Evolutionary conservation across 2,888 invertebrate genomes (phyloP).

Genomic region (Epirrhoe alternata): DNA sequence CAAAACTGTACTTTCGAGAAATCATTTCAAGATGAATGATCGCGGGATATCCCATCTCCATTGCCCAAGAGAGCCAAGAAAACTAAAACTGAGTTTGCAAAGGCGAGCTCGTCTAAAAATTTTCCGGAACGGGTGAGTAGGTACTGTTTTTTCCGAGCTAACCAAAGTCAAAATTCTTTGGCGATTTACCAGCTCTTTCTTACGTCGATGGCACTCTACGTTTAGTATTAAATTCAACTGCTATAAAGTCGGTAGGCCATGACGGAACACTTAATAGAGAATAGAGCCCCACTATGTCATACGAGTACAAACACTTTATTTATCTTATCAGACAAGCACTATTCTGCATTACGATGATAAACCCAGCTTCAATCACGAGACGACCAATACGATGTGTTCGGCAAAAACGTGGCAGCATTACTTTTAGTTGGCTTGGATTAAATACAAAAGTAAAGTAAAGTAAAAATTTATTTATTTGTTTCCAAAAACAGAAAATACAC

Average conservation of each 20-base stretch:
- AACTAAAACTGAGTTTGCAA: conserved; percentile 6
- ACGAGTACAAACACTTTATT: not conserved
- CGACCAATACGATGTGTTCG: conserved; percentile 33
- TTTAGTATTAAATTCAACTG: too few relatives aligned
- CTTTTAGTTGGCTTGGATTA: too few relatives aligned
- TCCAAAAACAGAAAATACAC: too few relatives aligned
- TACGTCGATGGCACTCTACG: too few relatives aligned
- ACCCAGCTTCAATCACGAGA: not conserved
- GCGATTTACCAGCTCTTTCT: too few relatives aligned
- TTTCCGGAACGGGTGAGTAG: conserved; percentile 13
- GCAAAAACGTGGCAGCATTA: conserved; percentile 31
- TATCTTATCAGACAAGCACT: conserved; percentile 15
- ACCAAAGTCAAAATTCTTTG: too few relatives aligned
- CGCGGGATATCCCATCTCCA: conserved; percentile 5
- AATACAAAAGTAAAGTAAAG: too few relatives aligned
- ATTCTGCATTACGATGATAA: not conserved
- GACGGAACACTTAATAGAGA: too few relatives aligned
- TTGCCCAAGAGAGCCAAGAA: conserved; percentile 2
- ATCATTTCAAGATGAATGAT: conserved; percentile 1
- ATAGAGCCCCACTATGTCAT: too few relatives aligned
- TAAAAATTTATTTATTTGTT: too few relatives aligned
- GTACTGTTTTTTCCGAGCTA: not conserved
- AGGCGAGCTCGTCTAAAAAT: conserved; percentile 5
- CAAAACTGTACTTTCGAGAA: too few relatives aligned
- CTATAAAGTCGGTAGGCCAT: too few relatives aligned